Percentiles rank a stretch among this genome's conserved stretches.
These are phyloP conservation scores for Drosophila persimilis DNA, from an alignment of 1,140 invertebrate species.

Conservation along the genomic window DNA sequence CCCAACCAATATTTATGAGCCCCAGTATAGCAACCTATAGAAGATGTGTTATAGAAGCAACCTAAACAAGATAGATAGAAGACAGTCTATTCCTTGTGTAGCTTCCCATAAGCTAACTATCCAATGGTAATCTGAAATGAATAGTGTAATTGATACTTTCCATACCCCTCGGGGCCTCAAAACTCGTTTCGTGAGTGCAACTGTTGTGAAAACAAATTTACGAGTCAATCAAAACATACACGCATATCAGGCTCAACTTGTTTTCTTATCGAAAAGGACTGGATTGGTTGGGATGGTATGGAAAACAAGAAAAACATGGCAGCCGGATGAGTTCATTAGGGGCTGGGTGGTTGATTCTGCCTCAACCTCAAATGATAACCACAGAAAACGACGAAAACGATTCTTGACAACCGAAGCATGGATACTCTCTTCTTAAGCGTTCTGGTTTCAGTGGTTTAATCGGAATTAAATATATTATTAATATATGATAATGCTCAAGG, in stretches of 20 bases:
- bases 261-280: constrained; percentile 68
- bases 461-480: too few relatives aligned
- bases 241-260: constrained; percentile 70
- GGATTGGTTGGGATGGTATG: constrained; percentile 17
- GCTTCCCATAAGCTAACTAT: constrained; percentile 15
- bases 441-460: too few relatives aligned
- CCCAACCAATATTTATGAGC: too few relatives aligned
- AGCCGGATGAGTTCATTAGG: constrained; percentile 42
- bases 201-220: constrained; percentile 70
- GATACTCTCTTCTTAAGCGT: constrained; percentile 13
- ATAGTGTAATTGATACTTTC: constrained; percentile 75
- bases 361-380: constrained; percentile 29
- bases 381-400: constrained; percentile 18
- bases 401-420: background rate
- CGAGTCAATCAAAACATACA: constrained; percentile 82
- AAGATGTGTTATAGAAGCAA: too few relatives aligned
- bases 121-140: constrained; percentile 39
- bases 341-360: background rate
- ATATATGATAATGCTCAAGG: too few relatives aligned
- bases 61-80: too few relatives aligned
- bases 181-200: constrained; percentile 49
- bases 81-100: background rate
- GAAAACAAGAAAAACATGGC: constrained; percentile 33
- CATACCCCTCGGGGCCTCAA: constrained; percentile 3
- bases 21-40: too few relatives aligned